Base-by-base conservation (phyloP, 2,888 invertebrate genomes). In the Thera britannica region DNA sequence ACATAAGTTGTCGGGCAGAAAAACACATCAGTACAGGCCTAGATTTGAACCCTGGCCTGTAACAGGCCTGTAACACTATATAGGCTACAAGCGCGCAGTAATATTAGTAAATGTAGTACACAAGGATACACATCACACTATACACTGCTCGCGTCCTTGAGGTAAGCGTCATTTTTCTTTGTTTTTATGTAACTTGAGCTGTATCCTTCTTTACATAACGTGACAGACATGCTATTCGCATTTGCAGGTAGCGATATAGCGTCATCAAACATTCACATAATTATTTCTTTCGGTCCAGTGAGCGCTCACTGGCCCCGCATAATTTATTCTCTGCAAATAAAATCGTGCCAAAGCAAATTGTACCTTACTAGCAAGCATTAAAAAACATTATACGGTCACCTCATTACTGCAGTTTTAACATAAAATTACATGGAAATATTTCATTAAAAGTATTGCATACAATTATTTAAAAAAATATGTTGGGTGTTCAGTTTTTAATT, bases 251-350 rank as follows among this genome's bases (percentile, higher is more conserved):
- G 63, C 68, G 62, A 67, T 70, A 72, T 73, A 68, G 65, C 71
- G 65, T 71, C 73, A 70, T 71, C 72, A 75, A 73, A 75, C 75
- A 75, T 75, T 75, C 72, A 72, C 73, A 75, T 72, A 75, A 76
- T 76, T 75, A 75, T 76, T 75, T 76, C 72, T 75, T 73, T 75
- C 75, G 65, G 70, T 71, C 72, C 73, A 76, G 70, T 76, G 76
- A 71, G 66, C 73, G 71, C 65, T 72, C 69, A 65, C 72, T 71
- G 70, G 62, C 65, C 71, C 67, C 62, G 70, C 68, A 70, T 71
- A 74, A 73, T 74, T 72, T 69, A 73, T 74, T 72, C 66, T 72
- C 69, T 72, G 68, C 59, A 72, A 67, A 70, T 71, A 67, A 68
- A 65, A 67, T 44, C 3, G 2, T 34, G 58, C 23, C 52, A 69